phyloP scores from a whole-genome alignment of 2,113 vertebrate species.

The Gavialis gangeticus region DNA sequence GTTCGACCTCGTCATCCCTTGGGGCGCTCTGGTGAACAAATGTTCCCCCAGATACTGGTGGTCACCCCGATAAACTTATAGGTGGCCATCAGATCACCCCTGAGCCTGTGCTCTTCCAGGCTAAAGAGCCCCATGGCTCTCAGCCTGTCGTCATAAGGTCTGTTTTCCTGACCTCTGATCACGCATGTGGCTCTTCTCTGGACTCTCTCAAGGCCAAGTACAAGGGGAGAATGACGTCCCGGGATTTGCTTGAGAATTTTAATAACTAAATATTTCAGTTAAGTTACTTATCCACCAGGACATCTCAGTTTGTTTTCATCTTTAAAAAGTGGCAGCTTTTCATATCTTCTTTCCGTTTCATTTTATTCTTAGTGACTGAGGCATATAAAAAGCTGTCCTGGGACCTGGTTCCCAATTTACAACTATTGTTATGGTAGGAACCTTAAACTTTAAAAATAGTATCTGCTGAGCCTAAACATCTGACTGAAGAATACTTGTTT shows the following conservation, averaged over 20 bases:
- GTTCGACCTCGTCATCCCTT: no score
- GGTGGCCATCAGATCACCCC: no score
- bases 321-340: neutral
- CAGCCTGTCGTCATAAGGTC: no score
- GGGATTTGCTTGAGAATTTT: neutral
- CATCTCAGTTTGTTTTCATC: neutral
- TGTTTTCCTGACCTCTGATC: no score
- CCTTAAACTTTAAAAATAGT: constrained; percentile 9
- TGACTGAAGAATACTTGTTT: neutral
- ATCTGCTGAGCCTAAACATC: neutral
- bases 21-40: no score
- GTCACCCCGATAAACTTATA: no score
- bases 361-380: neutral
- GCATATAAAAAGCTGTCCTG: neutral
- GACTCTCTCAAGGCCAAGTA: no score
- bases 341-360: neutral
- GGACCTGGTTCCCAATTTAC: neutral
- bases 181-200: no score
- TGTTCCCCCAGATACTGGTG: no score
- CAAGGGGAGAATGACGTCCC: no score
- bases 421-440: neutral
- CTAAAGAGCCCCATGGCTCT: no score
- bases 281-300: neutral
- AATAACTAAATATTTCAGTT: neutral
- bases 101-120: no score